Conservation (phyloP, 35 echinoderm and acorn worm species). For the Heliocidaris erythrogramma region DNA sequence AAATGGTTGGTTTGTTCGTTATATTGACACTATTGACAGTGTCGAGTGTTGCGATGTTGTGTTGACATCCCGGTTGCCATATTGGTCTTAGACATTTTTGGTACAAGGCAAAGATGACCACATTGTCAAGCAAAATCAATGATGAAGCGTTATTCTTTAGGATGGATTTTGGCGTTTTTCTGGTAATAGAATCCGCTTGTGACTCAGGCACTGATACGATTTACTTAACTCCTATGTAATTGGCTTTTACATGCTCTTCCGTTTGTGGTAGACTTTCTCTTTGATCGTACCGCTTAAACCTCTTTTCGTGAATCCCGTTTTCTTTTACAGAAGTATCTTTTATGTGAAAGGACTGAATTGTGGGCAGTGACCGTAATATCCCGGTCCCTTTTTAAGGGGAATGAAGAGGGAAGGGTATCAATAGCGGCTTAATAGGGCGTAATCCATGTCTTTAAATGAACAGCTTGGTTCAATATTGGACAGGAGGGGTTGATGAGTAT, state of each 20-base stretch:
- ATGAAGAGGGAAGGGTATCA: background rate
- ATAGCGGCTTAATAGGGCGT: background rate
- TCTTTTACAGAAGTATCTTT: background rate
- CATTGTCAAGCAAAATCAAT: too few species aligned
- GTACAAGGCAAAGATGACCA: too few species aligned
- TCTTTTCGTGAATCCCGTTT: background rate
- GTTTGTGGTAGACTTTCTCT: background rate
- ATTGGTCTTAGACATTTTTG: too few species aligned
- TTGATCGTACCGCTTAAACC: background rate
- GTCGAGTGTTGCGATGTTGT: too few species aligned
- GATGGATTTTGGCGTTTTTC: background rate
- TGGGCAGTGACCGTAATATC: background rate
- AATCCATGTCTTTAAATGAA: background rate
- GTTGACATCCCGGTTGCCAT: too few species aligned
- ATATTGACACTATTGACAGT: too few species aligned
- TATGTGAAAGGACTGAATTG: background rate
- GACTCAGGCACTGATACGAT: background rate
- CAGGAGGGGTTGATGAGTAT: slow-evolving; percentile 1
- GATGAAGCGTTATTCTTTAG: background rate
- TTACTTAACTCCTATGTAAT: background rate
- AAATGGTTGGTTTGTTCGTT: too few species aligned
- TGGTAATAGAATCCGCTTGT: background rate
- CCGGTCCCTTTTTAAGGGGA: background rate
- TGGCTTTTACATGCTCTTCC: background rate
- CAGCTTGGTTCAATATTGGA: background rate